These are phyloP conservation scores for Mareca strepera DNA, from an alignment of 2,797 vertebrate genomes.

Conservation along the genomic window DNA sequence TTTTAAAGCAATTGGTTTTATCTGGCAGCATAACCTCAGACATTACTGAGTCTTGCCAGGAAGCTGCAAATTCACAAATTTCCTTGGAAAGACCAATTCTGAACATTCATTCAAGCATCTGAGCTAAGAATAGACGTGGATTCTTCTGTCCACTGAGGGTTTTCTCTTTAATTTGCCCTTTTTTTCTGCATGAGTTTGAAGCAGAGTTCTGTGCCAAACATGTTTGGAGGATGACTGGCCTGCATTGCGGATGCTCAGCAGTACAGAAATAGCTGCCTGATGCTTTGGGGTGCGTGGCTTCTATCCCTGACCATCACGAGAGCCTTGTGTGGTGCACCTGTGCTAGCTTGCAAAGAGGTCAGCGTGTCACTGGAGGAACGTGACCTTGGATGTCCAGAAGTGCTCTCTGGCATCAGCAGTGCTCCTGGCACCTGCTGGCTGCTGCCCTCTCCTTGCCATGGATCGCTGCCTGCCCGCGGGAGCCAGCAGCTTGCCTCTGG, in stretches of 20 bases:
- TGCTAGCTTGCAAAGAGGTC: neutral
- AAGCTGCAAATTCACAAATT: neutral
- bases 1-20: neutral
- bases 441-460: neutral
- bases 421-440: no score
- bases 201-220: neutral
- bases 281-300: neutral
- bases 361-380: neutral
- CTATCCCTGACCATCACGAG: neutral
- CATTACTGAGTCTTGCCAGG: neutral
- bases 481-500: neutral
- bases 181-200: accelerated
- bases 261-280: neutral
- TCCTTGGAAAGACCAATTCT: neutral
- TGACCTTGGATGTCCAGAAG: neutral
- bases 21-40: neutral
- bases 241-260: neutral
- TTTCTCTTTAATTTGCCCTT: neutral
- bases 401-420: no score
- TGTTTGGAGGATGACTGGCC: neutral
- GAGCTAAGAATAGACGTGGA: neutral
- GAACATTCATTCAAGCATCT: accelerated
- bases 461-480: neutral
- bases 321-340: neutral
- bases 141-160: neutral